Percentiles rank a stretch among this genome's conserved stretches.
phyloP scores from a whole-genome alignment of 2,888 invertebrate species.

The Oscheius onirici region DNA sequence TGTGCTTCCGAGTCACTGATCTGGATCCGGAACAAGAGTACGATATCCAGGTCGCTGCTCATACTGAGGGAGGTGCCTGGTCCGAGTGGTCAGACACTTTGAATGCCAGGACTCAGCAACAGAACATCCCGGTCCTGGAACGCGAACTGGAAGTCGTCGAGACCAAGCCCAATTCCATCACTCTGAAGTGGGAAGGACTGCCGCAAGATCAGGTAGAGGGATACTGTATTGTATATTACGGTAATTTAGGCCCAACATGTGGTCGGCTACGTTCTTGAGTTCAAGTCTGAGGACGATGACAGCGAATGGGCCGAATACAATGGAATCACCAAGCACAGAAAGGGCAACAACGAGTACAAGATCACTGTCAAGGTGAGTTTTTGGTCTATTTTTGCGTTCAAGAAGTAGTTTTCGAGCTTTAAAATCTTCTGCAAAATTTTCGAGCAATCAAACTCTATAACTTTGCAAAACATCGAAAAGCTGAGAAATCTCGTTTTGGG shows the following conservation, averaged over 20 bases:
- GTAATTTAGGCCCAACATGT: slow-evolving; percentile 60
- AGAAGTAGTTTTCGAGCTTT: no score
- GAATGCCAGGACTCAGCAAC: slow-evolving; percentile 61
- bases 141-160: slow-evolving; percentile 63
- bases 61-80: slow-evolving; percentile 71
- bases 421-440: no score
- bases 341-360: slow-evolving; percentile 61
- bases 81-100: slow-evolving; percentile 69
- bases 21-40: slow-evolving; percentile 71
- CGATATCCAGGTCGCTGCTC: slow-evolving; percentile 68
- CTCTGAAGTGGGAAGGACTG: slow-evolving; percentile 69
- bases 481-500: no score
- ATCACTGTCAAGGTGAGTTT: slow-evolving; percentile 51
- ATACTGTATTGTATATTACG: background rate
- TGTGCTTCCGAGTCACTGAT: slow-evolving; percentile 70
- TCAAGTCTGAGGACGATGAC: slow-evolving; percentile 66
- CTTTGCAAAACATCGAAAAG: no score
- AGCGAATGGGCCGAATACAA: slow-evolving; percentile 69
- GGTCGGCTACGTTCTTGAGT: slow-evolving; percentile 70
- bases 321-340: slow-evolving; percentile 65
- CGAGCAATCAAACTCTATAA: no score
- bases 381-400: no score
- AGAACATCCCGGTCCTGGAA: slow-evolving; percentile 71
- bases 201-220: slow-evolving; percentile 44
- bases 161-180: slow-evolving; percentile 68